Percentiles rank a stretch among this genome's conserved stretches.
phyloP scores from a whole-genome alignment of 2,888 invertebrate genomes.

The Caenorhabditis wallacei region DNA sequence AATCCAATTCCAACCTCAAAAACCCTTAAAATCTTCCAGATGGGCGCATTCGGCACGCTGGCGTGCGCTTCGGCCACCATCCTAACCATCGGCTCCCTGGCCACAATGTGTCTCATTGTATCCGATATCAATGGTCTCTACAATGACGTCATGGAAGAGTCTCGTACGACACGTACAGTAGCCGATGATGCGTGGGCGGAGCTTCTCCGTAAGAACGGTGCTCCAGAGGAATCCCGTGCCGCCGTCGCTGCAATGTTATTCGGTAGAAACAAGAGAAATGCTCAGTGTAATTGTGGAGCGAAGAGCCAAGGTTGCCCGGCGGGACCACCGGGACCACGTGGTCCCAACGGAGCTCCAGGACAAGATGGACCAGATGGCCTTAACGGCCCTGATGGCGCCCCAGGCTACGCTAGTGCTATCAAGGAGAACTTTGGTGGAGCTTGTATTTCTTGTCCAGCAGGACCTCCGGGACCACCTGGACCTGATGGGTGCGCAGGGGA shows the following conservation, averaged over 20 bases:
- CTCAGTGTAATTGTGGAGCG: slow-evolving; percentile 65
- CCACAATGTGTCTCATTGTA: slow-evolving; percentile 62
- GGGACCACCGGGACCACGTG: slow-evolving; percentile 67
- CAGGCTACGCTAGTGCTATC: slow-evolving; percentile 45
- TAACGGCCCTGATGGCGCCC: slow-evolving; percentile 38
- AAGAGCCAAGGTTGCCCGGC: slow-evolving; percentile 64
- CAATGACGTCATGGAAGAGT: slow-evolving; percentile 65
- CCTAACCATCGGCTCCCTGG: slow-evolving; percentile 63
- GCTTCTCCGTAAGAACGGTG: slow-evolving; percentile 63
- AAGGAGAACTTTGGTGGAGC: slow-evolving; percentile 49
- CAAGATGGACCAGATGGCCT: slow-evolving; percentile 54
- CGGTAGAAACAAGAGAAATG: slow-evolving; percentile 65
- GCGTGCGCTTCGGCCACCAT: slow-evolving; percentile 65
- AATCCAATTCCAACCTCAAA: too few species aligned
- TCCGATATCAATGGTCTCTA: slow-evolving; percentile 67
- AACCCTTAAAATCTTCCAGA: too few species aligned
- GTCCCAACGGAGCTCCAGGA: slow-evolving; percentile 65
- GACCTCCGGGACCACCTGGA: slow-evolving; percentile 67
- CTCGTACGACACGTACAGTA: slow-evolving; percentile 45
- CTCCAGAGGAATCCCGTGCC: slow-evolving; percentile 39
- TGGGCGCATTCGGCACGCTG: slow-evolving; percentile 66
- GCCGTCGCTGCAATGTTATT: slow-evolving; percentile 55
- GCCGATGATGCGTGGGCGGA: slow-evolving; percentile 67
- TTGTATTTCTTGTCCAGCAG: slow-evolving; percentile 61
- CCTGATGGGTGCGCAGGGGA: slow-evolving; percentile 64